A percentile compares a stretch with the other conserved stretches of the same genome.
phyloP scores from a whole-genome alignment of 2,888 invertebrate species.

The Cantharis rufa region DNA sequence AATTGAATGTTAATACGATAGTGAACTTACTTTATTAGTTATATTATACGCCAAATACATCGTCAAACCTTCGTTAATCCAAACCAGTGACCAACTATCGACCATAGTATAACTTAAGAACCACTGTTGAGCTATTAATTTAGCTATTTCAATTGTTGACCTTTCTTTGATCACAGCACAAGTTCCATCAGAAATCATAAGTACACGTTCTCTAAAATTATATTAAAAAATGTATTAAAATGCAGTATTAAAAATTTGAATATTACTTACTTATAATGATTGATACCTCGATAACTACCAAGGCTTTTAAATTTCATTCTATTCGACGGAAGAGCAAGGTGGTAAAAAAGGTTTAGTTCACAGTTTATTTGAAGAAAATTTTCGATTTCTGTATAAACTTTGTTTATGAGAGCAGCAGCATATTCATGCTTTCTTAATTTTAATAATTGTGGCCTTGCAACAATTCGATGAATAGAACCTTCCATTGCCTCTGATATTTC shows the following conservation, averaged over 20 bases:
- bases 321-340: neutral
- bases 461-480: neutral
- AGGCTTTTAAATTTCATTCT: neutral
- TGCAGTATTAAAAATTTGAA: no score
- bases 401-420: neutral
- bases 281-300: neutral
- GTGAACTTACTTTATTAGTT: conserved; percentile 1
- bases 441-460: neutral
- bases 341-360: neutral
- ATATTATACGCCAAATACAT: conserved; percentile 57
- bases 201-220: neutral
- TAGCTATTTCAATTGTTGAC: conserved; percentile 51
- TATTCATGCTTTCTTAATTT: neutral
- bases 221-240: neutral
- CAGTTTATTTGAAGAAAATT: neutral
- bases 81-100: conserved; percentile 52
- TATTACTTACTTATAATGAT: neutral
- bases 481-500: neutral
- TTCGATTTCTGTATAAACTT: neutral
- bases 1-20: no score
- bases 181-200: neutral
- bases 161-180: conserved; percentile 31
- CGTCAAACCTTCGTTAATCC: conserved; percentile 61
- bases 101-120: conserved; percentile 55
- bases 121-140: conserved; percentile 63